Base-by-base conservation (phyloP, 1,140 invertebrate genomes). In the Luehdorfia chinensis region DNA sequence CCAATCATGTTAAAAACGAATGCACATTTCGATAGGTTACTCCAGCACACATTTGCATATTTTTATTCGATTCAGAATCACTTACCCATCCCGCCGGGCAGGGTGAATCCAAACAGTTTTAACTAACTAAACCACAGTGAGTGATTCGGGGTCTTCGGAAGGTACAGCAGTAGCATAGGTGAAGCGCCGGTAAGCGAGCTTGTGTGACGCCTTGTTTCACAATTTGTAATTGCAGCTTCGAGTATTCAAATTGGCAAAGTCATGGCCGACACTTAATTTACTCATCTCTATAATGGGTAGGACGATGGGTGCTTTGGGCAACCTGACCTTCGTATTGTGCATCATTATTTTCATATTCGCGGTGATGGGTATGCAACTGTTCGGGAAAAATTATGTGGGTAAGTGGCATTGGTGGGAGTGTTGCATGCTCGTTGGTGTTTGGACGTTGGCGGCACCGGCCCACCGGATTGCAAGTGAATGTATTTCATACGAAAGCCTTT, bases 291-390 rank as follows among this genome's bases (percentile, higher is more conserved):
- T 99, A 80, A 98, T 99, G 94, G 97, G 96, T 68, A 93, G 96
- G 89, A 98, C 97, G 25, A 94, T 99, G 88, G 97, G 97, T 73
- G 97, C 97, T 70, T 91, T 99, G 87, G 97, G 97, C 89, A 99
- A 98, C 90, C 90, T 99, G 84, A 98, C 96, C 59, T 97, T 98
- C 89, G 96, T 98, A 64, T 91, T 98, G 77, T 97, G 94, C 83
- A 98, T 99, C 88, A 98, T 99, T 87, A 97, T 98, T 89, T 98
- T 98, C 91, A 99, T 99, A 87, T 99, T 98, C 87, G 97, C 97
- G 79, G 97, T 99, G 61, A 98, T 99, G 96, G 97, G 97, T 59
- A 98, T 98, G 95, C 97, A 98, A 88, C 91, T 99, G 59, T 98
- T 99, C 89, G 96, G 96, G 61, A 95, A 96, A 83, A 94, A 96